Evolutionary conservation across 1,140 invertebrate species (phyloP).

Genomic region (Anagrus nilaparvatae): DNA sequence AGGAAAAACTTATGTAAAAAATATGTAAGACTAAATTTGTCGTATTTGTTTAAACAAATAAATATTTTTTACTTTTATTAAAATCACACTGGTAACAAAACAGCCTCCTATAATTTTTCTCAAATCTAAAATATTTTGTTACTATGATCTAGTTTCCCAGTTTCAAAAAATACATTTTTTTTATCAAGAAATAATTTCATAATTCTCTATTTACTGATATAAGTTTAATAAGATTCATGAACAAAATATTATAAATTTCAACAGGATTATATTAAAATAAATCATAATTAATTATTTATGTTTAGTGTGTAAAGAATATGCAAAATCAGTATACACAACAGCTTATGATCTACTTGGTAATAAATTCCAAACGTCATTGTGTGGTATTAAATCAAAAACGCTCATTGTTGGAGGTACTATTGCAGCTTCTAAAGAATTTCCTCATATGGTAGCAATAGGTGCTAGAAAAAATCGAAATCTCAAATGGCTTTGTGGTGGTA

Average conservation of each 20-base stretch:
- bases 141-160: neutral
- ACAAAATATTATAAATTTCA: slow-evolving; percentile 5
- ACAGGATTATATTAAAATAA: neutral
- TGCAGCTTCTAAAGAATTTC: slow-evolving; percentile 35
- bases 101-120: too few relatives aligned
- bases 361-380: slow-evolving; percentile 25
- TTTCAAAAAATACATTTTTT: neutral
- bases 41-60: too few relatives aligned
- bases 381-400: slow-evolving; percentile 22
- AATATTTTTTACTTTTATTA: too few relatives aligned
- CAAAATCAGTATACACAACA: slow-evolving; percentile 24
- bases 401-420: slow-evolving; percentile 36
- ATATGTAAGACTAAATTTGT: too few relatives aligned
- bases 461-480: slow-evolving; percentile 11
- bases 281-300: slow-evolving; percentile 3
- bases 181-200: too few relatives aligned
- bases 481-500: slow-evolving; percentile 40
- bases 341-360: slow-evolving; percentile 14
- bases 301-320: slow-evolving; percentile 32
- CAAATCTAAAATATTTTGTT: neutral
- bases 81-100: too few relatives aligned
- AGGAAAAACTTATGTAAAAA: too few relatives aligned
- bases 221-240: neutral
- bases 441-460: slow-evolving; percentile 38
- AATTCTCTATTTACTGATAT: neutral